Evolutionary conservation across 2,797 vertebrate species (phyloP).

Genomic region (Valencia hispanica): DNA sequence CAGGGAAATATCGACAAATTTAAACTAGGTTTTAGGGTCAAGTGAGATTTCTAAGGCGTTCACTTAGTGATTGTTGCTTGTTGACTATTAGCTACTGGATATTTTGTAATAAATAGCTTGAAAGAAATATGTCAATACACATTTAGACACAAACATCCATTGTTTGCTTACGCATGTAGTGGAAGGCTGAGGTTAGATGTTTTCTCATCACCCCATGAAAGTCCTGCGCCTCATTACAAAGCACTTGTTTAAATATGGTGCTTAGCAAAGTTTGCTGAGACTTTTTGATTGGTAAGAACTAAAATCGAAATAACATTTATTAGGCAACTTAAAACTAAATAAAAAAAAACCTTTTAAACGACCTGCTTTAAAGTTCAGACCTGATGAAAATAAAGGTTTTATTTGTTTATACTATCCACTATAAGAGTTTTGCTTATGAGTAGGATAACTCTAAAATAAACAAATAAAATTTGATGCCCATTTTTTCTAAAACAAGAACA

Average conservation of each 20-base stretch:
- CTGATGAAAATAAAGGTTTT: background rate
- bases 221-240: too few relatives aligned
- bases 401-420: background rate
- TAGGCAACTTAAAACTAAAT: background rate
- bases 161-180: too few relatives aligned
- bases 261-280: background rate
- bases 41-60: too few relatives aligned
- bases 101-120: too few relatives aligned
- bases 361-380: background rate
- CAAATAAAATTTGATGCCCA: background rate
- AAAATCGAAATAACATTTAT: background rate
- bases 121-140: background rate
- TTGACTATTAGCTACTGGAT: too few relatives aligned
- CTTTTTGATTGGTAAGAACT: background rate
- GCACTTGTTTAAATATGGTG: too few relatives aligned
- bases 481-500: background rate
- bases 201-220: too few relatives aligned
- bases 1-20: too few relatives aligned
- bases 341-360: background rate
- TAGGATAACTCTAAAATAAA: background rate
- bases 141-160: too few relatives aligned
- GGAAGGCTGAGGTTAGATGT: too few relatives aligned
- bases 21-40: too few relatives aligned
- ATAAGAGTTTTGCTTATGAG: background rate
- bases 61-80: too few relatives aligned